A percentile compares a stretch with the other conserved stretches of the same genome.
Conservation (phyloP, 1,140 invertebrate genomes). For the Thaumetopoea pityocampa region DNA sequence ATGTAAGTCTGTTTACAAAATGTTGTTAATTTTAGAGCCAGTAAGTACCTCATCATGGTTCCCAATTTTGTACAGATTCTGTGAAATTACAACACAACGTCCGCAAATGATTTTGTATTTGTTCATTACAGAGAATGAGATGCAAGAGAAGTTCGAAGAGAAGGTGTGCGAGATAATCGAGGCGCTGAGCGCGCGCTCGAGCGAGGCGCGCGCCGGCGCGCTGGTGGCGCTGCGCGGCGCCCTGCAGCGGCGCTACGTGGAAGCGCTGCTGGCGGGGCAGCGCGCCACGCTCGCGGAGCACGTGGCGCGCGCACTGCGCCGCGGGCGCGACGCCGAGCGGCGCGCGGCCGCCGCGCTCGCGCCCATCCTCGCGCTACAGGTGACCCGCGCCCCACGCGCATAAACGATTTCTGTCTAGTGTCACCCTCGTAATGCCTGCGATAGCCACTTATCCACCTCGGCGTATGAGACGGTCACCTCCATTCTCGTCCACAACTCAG, state of each 20-base stretch:
- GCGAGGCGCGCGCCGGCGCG: constrained; percentile 85
- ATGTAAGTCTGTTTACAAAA: too few species aligned
- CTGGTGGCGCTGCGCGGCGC: constrained; percentile 84
- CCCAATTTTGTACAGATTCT: too few species aligned
- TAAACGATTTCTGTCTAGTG: too few species aligned
- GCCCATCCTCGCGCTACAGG: constrained; percentile 88
- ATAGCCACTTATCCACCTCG: too few species aligned
- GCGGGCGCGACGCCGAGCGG: constrained; percentile 89
- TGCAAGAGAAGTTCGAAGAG: constrained; percentile 90
- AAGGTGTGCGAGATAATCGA: constrained; percentile 92
- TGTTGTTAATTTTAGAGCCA: too few species aligned
- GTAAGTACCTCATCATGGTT: too few species aligned
- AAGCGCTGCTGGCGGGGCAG: constrained; percentile 85
- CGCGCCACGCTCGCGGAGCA: constrained; percentile 88
- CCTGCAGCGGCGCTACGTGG: constrained; percentile 87
- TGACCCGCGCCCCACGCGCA: constrained; percentile 45
- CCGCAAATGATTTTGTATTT: neutral
- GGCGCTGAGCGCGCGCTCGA: constrained; percentile 89
- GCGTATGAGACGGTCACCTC: too few species aligned
- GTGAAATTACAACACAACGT: too few species aligned
- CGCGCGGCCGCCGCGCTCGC: constrained; percentile 87
- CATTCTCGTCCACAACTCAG: too few species aligned
- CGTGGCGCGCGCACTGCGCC: constrained; percentile 86
- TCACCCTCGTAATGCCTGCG: too few species aligned
- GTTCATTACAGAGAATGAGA: constrained; percentile 70